Evolutionary conservation across 2,888 invertebrate genomes (phyloP), one percentile per base, ranked within the genome.

Genomic region (Frankliniella fusca): DNA sequence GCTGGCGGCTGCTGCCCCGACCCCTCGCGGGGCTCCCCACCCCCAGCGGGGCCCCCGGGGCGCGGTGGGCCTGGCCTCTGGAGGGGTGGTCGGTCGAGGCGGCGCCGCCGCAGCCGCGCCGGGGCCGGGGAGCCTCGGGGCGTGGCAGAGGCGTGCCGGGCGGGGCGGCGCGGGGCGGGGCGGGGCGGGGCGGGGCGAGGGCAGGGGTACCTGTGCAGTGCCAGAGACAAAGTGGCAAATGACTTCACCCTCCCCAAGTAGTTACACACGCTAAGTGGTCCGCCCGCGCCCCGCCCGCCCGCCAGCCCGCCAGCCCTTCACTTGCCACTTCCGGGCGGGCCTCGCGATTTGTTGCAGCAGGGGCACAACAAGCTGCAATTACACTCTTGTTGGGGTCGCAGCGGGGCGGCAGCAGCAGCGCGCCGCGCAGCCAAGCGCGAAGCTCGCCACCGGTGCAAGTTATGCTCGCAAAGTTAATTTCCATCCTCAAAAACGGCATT

Each of bases 251-350:
- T 10, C 27, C 27, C 70, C 70, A 23, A 27, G 70, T 23, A 70
- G 70, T 70, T 70, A 70, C 70, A 76, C 70, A 76, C 70, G 70
- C 70, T 76, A 76, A 76, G 70, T 76, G 70, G 70, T 27, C 23
- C 70, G 23, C 11, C 27, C 23, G 1, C 18, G 18, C 54, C 15
- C 54, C 54, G 54, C 54, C 54, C 20, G 7, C 61, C 61, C n/a
- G 18, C 61, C n/a, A n/a, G 20, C 20, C 61, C 61, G 61, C 61
- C 61, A n/a, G 11, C 12, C 20, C 38, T 38, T 38, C 38, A 38
- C 38, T 38, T 38, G 38, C 38, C 38, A 38, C 38, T 38, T 38
- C 38, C 38, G 38, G 70, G 15, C 18, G 23, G 27, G 70, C 10
- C 12, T n/a, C 61, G 70, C 70, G 27, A 76, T 76, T 76, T 76